Base-by-base conservation (phyloP, 2,113 vertebrate genomes). In the Periophthalmus modestus region DNA sequence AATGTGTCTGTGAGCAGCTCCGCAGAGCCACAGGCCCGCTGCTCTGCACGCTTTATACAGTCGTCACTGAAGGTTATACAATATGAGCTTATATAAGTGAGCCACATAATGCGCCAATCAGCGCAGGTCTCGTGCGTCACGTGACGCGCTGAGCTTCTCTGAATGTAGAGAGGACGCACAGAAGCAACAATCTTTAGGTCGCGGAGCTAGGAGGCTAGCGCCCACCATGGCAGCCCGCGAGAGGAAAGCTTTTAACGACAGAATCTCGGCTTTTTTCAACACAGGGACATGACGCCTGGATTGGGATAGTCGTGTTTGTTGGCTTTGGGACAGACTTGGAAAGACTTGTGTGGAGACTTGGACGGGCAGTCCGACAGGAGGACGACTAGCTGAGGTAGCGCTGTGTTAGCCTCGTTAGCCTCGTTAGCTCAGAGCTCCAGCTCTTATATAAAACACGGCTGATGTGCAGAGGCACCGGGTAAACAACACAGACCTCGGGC, bases 41-140 rank as follows among this genome's bases (percentile, higher is more conserved):
- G 18, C 7, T 54, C 19, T n/a, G 50, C 50, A n/a, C 50, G 19
- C 0, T 54, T n/a, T 18, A 36, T 39, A 5, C 39, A 36, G 55
- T 46, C 5, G 59, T n/a, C 70, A 5, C 59, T 52, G 3, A 66
- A 62, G 68, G 82, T 90, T 93, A 93, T 87, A 92, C 90, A 93
- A 93, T 77, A 79, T 75, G n/a, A 66, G 46, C 36, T 94, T 94
- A 94, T 93, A 92, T 94, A 94, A 94, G 89, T 79, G 87, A 87
- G 88, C 84, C 87, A 89, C 67, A 88, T 75, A 70, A 16, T 3
- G 0, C 55, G 14, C 90, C 90, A 92, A 92, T 90, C 1, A 65
- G 19, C 72, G 24, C 1, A 0, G 15, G 65, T 2, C 10, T 28
- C 19, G 23, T 0, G 50, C 7, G 67, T 83, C 90, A 87, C 80